Evolutionary conservation across 1,140 invertebrate genomes (phyloP).

Genomic region (Drosophila bocki): DNA sequence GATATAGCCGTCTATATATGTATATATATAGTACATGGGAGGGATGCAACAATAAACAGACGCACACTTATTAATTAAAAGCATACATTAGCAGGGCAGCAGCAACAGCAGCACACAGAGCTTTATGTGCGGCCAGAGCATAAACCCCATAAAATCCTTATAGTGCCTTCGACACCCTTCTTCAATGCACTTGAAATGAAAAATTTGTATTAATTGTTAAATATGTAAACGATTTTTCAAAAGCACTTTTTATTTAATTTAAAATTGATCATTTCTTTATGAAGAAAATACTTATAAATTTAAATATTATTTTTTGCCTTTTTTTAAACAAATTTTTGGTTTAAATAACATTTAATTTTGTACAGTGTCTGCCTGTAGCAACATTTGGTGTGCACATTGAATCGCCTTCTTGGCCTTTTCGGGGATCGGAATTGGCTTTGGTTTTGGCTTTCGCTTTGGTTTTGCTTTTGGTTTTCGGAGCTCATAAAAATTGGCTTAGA

Average conservation of each 20-base stretch:
- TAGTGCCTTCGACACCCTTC: neutral
- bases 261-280: too few relatives aligned
- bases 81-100: slow-evolving; percentile 55
- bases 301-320: neutral
- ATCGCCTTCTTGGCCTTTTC: slow-evolving; percentile 43
- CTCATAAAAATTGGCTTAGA: slow-evolving; percentile 62
- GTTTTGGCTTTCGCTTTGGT: slow-evolving; percentile 41
- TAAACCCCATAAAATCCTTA: slow-evolving; percentile 55
- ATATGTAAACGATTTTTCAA: too few relatives aligned
- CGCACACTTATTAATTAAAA: slow-evolving; percentile 78
- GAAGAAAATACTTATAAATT: neutral
- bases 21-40: neutral
- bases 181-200: slow-evolving; percentile 5
- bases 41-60: slow-evolving; percentile 65
- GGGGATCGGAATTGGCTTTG: slow-evolving; percentile 43
- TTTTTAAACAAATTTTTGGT: neutral
- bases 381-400: slow-evolving; percentile 57
- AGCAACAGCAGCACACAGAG: slow-evolving; percentile 42
- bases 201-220: too few relatives aligned
- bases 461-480: slow-evolving; percentile 31
- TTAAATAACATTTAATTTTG: neutral
- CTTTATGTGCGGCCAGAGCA: slow-evolving; percentile 69
- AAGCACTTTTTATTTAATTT: too few relatives aligned
- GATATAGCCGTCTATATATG: neutral
- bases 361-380: slow-evolving; percentile 27